These are phyloP conservation scores for Orchesella flavescens DNA, from an alignment of 2,888 invertebrate species.

Conservation along the genomic window DNA sequence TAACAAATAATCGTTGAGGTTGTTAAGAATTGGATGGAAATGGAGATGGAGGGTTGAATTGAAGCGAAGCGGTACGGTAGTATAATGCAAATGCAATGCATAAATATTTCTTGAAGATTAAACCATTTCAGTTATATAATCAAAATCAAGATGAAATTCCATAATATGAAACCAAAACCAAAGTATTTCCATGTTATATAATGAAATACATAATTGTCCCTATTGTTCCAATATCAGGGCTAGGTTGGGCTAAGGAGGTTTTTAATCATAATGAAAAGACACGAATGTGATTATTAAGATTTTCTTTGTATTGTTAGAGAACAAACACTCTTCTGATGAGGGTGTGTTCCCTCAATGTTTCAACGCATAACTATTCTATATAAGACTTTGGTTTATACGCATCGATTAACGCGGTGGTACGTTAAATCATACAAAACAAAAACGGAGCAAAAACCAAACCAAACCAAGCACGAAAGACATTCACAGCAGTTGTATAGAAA, in stretches of 20 bases:
- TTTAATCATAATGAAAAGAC: slow-evolving; percentile 45
- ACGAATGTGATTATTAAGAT: slow-evolving; percentile 47
- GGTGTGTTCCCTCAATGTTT: slow-evolving; percentile 38
- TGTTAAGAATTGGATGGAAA: too few relatives aligned
- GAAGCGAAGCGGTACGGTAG: too few relatives aligned
- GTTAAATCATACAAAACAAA: background rate
- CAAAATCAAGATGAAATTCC: too few relatives aligned
- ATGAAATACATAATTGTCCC: slow-evolving; percentile 27
- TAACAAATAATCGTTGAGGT: too few relatives aligned
- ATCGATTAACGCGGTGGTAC: too few relatives aligned
- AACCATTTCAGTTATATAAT: too few relatives aligned
- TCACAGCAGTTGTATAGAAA: background rate
- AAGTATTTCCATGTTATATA: too few relatives aligned
- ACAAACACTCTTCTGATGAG: slow-evolving; percentile 17
- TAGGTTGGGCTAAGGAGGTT: slow-evolving; percentile 29
- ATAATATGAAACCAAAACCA: too few relatives aligned
- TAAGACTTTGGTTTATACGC: too few relatives aligned
- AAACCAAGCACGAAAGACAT: slow-evolving; percentile 2
- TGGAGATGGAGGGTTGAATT: too few relatives aligned
- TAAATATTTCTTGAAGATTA: too few relatives aligned
- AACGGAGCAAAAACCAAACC: slow-evolving; percentile 25
- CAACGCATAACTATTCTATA: background rate
- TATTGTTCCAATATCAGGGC: slow-evolving; percentile 34
- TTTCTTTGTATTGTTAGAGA: slow-evolving; percentile 43
- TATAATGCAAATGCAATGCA: too few relatives aligned